A percentile compares a stretch with the other conserved stretches of the same genome.
These are phyloP conservation scores for Ameiurus melas DNA, from an alignment of 2,113 vertebrate species.

Conservation along the genomic window DNA sequence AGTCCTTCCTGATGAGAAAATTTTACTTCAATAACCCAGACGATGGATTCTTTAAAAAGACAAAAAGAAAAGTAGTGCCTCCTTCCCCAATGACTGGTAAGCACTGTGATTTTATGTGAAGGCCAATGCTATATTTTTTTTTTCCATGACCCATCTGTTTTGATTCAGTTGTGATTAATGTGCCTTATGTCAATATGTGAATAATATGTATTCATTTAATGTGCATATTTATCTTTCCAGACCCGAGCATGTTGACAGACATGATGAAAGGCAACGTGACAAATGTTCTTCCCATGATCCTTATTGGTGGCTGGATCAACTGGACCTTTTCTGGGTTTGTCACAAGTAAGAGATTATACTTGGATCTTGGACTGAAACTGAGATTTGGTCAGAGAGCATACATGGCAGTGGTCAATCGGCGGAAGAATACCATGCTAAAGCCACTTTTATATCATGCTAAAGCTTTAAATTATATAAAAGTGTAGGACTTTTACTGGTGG, in stretches of 20 bases:
- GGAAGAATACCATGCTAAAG: neutral
- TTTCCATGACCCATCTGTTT: neutral
- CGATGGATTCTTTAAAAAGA: conserved; percentile 99
- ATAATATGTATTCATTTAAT: neutral
- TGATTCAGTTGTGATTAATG: neutral
- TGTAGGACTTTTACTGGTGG: neutral
- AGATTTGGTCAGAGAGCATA: neutral
- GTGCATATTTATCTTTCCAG: conserved; percentile 65
- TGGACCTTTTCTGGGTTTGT: conserved; percentile 99
- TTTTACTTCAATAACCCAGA: conserved; percentile 99
- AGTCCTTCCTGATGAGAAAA: conserved; percentile 97
- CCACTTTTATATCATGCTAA: too few species aligned
- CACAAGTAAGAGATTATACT: conserved; percentile 80
- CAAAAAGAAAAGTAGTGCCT: conserved; percentile 97
- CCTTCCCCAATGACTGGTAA: conserved; percentile 98
- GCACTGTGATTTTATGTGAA: neutral
- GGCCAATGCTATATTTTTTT: neutral
- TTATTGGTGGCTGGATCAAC: conserved; percentile 98
- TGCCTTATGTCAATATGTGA: neutral
- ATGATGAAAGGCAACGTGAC: conserved; percentile 99
- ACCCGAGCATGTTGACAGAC: conserved; percentile 97
- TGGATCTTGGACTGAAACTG: neutral
- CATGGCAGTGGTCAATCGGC: neutral
- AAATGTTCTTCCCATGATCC: conserved; percentile 98
- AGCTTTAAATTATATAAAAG: neutral